Base-by-base conservation (phyloP, 2,113 vertebrate species). In the Tor tambroides region DNA sequence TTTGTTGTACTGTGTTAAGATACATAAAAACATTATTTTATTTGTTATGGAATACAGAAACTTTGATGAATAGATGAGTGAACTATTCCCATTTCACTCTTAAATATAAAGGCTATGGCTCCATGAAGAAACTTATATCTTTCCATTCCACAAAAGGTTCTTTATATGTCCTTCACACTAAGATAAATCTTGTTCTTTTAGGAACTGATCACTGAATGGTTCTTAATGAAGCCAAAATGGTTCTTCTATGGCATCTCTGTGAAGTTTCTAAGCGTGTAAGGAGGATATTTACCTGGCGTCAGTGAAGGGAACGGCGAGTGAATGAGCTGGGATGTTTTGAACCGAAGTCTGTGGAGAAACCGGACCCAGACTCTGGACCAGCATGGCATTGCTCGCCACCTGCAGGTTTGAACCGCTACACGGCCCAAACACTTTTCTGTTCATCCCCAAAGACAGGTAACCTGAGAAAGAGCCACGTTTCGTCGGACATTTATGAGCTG, bases 261-360 rank as follows among this genome's bases (percentile, higher is more conserved):
- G 49, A 51, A 4, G 15, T 49, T 49, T 49, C 11, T 49, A 49
- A 49, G 46, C 12, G 43, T 51, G 49, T 54, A n/a, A n/a, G n/a
- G 1, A 35, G 8, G 67, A 71, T 41, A 11, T 82, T 85, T 86
- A 99, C 98, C 98, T 98, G 94, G 94, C 93, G 90, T 98, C 96
- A 71, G 95, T 94, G 89, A 95, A 91, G 89, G 96, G 95, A 91
- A 94, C 91, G 51, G 93, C 93, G 90, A 94, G 92, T 91, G 92
- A 92, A 90, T 96, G 94, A 90, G 95, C 92, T 69, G 95, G 94
- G 83, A 91, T 93, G 89, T 93, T 93, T 88, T 90, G 93, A 82
- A 91, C 93, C 80, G 93, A 93, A 76, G 93, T 91, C 54, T 95
- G 95, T 90, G 91, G 88, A 88, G 94, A 94, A 85, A 91, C 90